Percentiles rank a stretch among this genome's conserved stretches.
phyloP scores from a whole-genome alignment of 2,797 vertebrate genomes.

The Euthynnus affinis region DNA sequence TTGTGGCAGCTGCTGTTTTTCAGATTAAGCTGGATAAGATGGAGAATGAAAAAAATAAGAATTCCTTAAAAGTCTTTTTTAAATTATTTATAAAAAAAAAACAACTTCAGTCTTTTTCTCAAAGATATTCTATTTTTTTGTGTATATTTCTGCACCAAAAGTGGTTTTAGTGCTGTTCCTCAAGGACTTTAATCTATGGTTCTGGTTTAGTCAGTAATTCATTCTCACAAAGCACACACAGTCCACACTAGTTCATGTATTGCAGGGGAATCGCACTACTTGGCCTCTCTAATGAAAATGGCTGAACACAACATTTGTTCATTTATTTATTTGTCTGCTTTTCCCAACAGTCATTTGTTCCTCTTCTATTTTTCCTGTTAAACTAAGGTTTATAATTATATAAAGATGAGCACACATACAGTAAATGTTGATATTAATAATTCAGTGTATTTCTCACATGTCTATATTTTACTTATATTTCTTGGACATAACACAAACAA shows the following conservation, averaged over 20 bases:
- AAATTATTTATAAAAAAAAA: conserved; percentile 37
- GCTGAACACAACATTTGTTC: conserved; percentile 46
- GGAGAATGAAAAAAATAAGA: background rate
- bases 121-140: conserved; percentile 8
- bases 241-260: conserved; percentile 31
- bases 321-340: conserved; percentile 37
- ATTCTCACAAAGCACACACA: conserved; percentile 22
- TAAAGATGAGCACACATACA: background rate
- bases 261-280: conserved; percentile 42
- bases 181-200: conserved; percentile 39
- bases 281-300: conserved; percentile 61
- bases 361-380: background rate
- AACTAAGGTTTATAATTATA: background rate
- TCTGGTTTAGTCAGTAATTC: conserved; percentile 46
- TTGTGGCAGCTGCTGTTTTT: conserved; percentile 30
- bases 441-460: background rate
- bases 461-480: background rate
- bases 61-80: conserved; percentile 16
- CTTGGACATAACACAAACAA: background rate
- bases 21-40: conserved; percentile 13
- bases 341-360: background rate
- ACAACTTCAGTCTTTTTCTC: conserved; percentile 26
- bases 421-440: background rate
- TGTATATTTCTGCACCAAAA: background rate
- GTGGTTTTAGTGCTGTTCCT: conserved; percentile 45